Evolutionary conservation across 1,140 invertebrate species (phyloP), one percentile per base, ranked within the genome.

Genomic region (Melanaphis sacchari): DNA sequence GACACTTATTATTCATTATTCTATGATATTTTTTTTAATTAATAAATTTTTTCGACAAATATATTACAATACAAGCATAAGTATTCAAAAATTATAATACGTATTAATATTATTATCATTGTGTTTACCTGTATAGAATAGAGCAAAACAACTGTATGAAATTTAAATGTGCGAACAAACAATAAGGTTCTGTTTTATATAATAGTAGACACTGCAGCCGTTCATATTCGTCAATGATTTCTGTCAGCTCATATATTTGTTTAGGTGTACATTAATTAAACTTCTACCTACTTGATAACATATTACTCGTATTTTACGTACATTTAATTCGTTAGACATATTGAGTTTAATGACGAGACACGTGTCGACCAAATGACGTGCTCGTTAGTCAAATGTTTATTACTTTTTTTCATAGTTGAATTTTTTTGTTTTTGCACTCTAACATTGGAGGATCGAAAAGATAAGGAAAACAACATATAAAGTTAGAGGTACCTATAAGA

Each of bases 231-330:
- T 91, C 59, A 31, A 91, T 46, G 59, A 91, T 46, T 76, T 66
- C 38, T 91, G 90, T 91, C 59, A 4, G 59, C 38, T n/a, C 18
- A 6, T 59, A 15, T 88, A 36, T 91, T 91, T 91, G 41, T 76
- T 76, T 91, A 91, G 59, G 90, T 91, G 90, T 76, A 41, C 54
- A 31, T 76, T 91, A 76, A 54, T 66, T 59, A 36, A 88, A 88
- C 31, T 5, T 46, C 43, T 46, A 88, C n/a, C n/a, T 46, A 88
- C 38, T 41, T 85, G 38, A 26, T 41, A 43, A 24, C 40, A 26
- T 26, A 26, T 26, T 85, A 49, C 46, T 49, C 46, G 18, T 21
- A 85, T 43, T 26, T 11, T 8, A 40, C 24, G 15, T 24, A 22
- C 82, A 26, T 84, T 84, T 82, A 41, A 41, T 41, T 41, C 40